Percentiles rank a stretch among this genome's conserved stretches.
These are phyloP conservation scores for Lasioglossum marginatum DNA, from an alignment of 2,888 invertebrate genomes.

Conservation along the genomic window DNA sequence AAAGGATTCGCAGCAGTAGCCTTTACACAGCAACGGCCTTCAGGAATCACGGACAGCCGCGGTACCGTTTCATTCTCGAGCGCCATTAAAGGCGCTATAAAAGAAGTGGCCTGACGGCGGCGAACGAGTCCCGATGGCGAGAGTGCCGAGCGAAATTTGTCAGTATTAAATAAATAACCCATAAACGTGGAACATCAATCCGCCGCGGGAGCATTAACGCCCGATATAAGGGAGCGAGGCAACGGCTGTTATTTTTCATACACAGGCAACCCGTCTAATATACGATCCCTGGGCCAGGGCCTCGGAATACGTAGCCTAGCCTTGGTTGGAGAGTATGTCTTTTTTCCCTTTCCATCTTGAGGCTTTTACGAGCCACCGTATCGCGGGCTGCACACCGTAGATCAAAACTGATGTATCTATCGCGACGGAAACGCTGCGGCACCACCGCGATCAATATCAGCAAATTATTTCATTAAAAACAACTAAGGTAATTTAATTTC, in stretches of 20 bases:
- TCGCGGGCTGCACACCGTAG: constrained; percentile 76
- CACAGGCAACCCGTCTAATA: constrained; percentile 74
- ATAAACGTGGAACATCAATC: constrained; percentile 84
- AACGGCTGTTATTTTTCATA: constrained; percentile 84
- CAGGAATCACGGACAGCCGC: constrained; percentile 54
- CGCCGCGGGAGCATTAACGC: constrained; percentile 83
- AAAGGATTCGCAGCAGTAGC: not conserved
- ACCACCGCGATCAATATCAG: not conserved
- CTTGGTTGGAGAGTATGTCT: constrained; percentile 56
- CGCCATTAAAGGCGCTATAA: constrained; percentile 80
- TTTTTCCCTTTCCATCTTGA: constrained; percentile 67
- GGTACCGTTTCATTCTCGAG: constrained; percentile 65
- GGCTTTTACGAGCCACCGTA: constrained; percentile 82
- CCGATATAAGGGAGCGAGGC: constrained; percentile 78
- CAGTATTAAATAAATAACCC: constrained; percentile 85
- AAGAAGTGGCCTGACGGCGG: constrained; percentile 72
- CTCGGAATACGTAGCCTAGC: constrained; percentile 53
- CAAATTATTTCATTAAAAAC: not conserved
- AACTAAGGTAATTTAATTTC: too few relatives aligned
- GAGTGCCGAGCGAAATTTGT: constrained; percentile 80
- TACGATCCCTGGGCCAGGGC: constrained; percentile 63
- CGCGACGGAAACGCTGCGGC: constrained; percentile 79
- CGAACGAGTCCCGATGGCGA: constrained; percentile 57
- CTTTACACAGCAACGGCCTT: constrained; percentile 20
- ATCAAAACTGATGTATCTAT: constrained; percentile 84